These are phyloP conservation scores for Epinotia demarniana DNA, from an alignment of 2,888 invertebrate genomes.

Conservation along the genomic window DNA sequence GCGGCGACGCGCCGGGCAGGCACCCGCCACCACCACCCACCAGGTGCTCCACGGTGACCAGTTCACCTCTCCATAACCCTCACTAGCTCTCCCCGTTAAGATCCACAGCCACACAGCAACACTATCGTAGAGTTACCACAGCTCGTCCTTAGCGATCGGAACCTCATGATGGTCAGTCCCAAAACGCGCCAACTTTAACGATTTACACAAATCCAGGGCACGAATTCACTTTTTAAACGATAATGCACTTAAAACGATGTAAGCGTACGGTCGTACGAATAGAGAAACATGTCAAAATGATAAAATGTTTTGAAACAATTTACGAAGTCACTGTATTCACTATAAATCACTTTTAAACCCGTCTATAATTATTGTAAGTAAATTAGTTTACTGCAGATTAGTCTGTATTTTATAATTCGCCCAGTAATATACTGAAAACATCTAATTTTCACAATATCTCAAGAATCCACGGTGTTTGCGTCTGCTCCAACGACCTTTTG, in stretches of 20 bases:
- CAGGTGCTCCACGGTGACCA: constrained; percentile 89
- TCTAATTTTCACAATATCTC: constrained; percentile 11
- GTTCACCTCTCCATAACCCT: constrained; percentile 71
- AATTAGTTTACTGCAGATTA: not conserved
- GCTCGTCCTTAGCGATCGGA: constrained; percentile 45
- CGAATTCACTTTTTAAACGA: constrained; percentile 23
- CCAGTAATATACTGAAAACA: constrained; percentile 20
- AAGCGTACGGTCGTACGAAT: constrained; percentile 33
- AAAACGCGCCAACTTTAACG: constrained; percentile 29
- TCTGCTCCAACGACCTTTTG: constrained; percentile 35
- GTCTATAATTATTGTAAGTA: constrained; percentile 3
- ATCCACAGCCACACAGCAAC: constrained; percentile 63
- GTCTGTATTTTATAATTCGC: constrained; percentile 5
- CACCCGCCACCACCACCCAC: constrained; percentile 90
- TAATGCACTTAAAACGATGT: constrained; percentile 27
- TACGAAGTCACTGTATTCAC: constrained; percentile 55
- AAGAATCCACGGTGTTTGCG: constrained; percentile 21
- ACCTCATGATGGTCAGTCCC: constrained; percentile 35
- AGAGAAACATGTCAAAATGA: constrained; percentile 42
- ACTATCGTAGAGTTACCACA: constrained; percentile 68
- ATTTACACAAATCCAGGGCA: constrained; percentile 14
- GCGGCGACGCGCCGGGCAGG: constrained; percentile 86
- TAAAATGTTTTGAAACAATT: constrained; percentile 69
- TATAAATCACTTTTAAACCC: not conserved
- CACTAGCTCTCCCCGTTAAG: constrained; percentile 49